Evolutionary conservation across 2,797 vertebrate species (phyloP).

Genomic region (Eutrigla gurnardus): DNA sequence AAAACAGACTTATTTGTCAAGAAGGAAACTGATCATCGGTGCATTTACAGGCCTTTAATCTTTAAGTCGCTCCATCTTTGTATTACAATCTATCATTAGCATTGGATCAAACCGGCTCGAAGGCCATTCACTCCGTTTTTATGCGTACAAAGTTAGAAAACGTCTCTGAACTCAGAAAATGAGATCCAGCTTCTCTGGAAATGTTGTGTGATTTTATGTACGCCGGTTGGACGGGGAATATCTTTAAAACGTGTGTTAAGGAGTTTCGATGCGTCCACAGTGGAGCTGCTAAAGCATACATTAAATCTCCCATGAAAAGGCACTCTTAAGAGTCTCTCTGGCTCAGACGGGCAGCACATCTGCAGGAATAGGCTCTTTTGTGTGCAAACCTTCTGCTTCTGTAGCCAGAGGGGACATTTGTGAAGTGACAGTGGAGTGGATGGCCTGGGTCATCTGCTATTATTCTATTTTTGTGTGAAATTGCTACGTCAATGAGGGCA

Average conservation of each 20-base stretch:
- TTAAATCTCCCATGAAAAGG: constrained; percentile 39
- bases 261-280: constrained; percentile 20
- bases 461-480: constrained; percentile 65
- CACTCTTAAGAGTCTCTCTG: constrained; percentile 36
- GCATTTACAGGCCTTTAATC: too few species aligned
- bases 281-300: constrained; percentile 21
- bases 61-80: too few species aligned
- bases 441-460: constrained; percentile 58
- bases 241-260: constrained; percentile 1
- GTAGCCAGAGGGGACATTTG: constrained; percentile 51
- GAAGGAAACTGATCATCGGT: too few species aligned
- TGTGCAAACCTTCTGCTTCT: constrained; percentile 29
- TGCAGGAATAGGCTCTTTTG: constrained; percentile 54
- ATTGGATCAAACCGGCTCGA: too few species aligned
- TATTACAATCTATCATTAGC: too few species aligned
- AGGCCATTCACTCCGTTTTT: background rate
- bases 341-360: constrained; percentile 30
- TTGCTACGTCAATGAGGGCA: constrained; percentile 64
- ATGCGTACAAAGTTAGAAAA: constrained; percentile 1
- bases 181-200: too few species aligned
- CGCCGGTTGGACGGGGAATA: background rate
- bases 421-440: constrained; percentile 61
- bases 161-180: background rate
- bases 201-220: constrained; percentile 7
- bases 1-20: too few species aligned